These are phyloP conservation scores for Ctenopoma multispine DNA, from an alignment of 2,797 vertebrate species.

Conservation along the genomic window DNA sequence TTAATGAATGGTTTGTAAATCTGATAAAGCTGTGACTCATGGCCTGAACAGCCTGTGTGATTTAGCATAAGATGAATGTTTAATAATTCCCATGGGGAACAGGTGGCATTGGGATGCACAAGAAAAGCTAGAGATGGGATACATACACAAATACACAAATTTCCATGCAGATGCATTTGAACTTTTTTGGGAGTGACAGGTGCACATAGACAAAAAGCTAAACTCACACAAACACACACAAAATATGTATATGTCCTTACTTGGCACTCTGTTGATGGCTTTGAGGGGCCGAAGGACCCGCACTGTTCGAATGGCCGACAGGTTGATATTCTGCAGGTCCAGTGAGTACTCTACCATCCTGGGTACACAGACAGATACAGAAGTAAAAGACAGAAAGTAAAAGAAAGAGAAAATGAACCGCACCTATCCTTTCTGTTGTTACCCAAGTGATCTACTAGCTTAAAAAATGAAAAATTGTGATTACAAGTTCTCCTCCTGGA, in stretches of 20 bases:
- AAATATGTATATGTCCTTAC: constrained; percentile 83
- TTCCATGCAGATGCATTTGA: constrained; percentile 37
- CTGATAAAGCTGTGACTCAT: constrained; percentile 65
- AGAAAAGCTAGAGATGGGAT: constrained; percentile 23
- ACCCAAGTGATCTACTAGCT: neutral
- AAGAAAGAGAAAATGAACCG: constrained; percentile 2
- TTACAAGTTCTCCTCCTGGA: constrained; percentile 4
- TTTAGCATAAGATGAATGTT: constrained; percentile 63
- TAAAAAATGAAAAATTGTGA: constrained; percentile 15
- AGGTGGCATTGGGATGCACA: constrained; percentile 37
- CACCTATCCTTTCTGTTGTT: constrained; percentile 10
- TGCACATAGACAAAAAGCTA: constrained; percentile 18
- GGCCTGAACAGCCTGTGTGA: constrained; percentile 48
- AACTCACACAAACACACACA: constrained; percentile 11
- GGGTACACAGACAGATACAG: constrained; percentile 40
- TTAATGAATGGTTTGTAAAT: constrained; percentile 68
- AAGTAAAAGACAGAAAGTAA: neutral
- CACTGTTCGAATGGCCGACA: constrained; percentile 97
- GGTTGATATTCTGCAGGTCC: constrained; percentile 98
- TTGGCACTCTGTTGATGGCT: constrained; percentile 98
- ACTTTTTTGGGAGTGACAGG: constrained; percentile 42
- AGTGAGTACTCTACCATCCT: constrained; percentile 99
- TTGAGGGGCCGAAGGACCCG: constrained; percentile 96
- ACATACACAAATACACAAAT: constrained; percentile 54
- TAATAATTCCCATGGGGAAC: constrained; percentile 52